Conservation (phyloP, 2,113 vertebrate genomes). For the Sceloporus tristichus region DNA sequence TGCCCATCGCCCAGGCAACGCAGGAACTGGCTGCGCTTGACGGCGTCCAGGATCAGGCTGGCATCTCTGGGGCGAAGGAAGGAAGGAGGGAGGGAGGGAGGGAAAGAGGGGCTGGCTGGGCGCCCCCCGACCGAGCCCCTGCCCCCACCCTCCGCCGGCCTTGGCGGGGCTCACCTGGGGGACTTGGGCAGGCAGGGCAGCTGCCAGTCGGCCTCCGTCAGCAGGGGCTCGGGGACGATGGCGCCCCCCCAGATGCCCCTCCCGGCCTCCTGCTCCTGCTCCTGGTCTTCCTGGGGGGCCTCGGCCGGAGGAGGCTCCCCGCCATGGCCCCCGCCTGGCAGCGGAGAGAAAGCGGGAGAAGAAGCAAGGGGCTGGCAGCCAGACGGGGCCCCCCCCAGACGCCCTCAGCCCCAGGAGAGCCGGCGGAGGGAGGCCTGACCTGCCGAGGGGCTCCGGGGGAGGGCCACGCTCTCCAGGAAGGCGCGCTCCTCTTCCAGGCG, state of each 20-base stretch:
- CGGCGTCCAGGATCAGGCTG: conserved; percentile 76
- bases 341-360: too few species aligned
- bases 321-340: too few species aligned
- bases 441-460: too few species aligned
- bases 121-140: too few species aligned
- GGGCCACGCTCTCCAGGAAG: conserved; percentile 17
- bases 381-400: neutral
- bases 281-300: neutral
- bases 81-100: too few species aligned
- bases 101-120: too few species aligned
- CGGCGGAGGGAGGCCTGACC: neutral
- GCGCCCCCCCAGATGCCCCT: conserved; percentile 74
- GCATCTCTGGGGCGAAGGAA: conserved; percentile 73
- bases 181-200: conserved; percentile 71
- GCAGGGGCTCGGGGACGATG: conserved; percentile 78
- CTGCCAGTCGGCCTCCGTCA: conserved; percentile 67
- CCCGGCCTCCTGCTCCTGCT: conserved; percentile 51
- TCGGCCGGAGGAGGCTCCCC: neutral
- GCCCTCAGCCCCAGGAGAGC: neutral
- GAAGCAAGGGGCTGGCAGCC: neutral
- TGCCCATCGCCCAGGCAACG: conserved; percentile 84
- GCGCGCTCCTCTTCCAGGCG: conserved; percentile 32
- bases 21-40: conserved; percentile 82
- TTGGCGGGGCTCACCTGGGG: conserved; percentile 63
- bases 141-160: too few species aligned